Conservation (phyloP, 2,113 vertebrate genomes). For the Polyodon spathula region DNA sequence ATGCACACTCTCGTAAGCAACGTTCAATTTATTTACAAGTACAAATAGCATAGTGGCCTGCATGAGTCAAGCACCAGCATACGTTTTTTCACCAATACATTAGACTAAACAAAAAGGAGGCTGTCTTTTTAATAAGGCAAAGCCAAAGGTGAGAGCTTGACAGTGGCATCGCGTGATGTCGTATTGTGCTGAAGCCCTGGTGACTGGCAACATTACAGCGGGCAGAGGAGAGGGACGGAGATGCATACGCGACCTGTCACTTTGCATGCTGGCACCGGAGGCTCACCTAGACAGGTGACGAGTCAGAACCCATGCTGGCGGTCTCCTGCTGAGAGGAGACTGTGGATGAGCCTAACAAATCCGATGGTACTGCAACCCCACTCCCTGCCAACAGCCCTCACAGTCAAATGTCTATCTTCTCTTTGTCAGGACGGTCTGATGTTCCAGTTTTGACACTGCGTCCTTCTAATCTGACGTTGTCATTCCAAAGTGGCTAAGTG, state of each 20-base stretch:
- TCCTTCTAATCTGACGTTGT: conserved; percentile 32
- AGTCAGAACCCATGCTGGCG: conserved; percentile 26
- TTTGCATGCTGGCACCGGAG: conserved; percentile 23
- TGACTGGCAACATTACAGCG: conserved; percentile 1
- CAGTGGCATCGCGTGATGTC: conserved; percentile 1
- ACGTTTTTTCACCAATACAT: not conserved
- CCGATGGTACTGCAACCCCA: conserved; percentile 54
- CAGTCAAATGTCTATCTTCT: conserved; percentile 54
- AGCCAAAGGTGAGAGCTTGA: conserved; percentile 21
- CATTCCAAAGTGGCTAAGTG: conserved; percentile 11
- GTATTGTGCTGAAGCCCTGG: conserved; percentile 8
- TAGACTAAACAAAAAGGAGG: conserved; percentile 12
- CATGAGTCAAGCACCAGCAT: conserved; percentile 13
- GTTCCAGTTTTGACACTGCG: conserved; percentile 32
- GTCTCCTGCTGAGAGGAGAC: conserved; percentile 41
- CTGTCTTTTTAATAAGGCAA: conserved; percentile 16
- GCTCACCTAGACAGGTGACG: conserved; percentile 52
- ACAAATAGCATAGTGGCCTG: not conserved
- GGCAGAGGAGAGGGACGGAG: conserved; percentile 17
- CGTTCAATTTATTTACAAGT: conserved; percentile 8
- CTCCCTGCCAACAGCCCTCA: conserved; percentile 62
- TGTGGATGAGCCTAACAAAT: conserved; percentile 56
- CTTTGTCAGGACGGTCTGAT: conserved; percentile 24
- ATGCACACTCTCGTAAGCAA: not conserved
- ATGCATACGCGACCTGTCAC: conserved; percentile 55